Conservation (phyloP, 2,113 vertebrate genomes). For the Maccullochella peelii region DNA sequence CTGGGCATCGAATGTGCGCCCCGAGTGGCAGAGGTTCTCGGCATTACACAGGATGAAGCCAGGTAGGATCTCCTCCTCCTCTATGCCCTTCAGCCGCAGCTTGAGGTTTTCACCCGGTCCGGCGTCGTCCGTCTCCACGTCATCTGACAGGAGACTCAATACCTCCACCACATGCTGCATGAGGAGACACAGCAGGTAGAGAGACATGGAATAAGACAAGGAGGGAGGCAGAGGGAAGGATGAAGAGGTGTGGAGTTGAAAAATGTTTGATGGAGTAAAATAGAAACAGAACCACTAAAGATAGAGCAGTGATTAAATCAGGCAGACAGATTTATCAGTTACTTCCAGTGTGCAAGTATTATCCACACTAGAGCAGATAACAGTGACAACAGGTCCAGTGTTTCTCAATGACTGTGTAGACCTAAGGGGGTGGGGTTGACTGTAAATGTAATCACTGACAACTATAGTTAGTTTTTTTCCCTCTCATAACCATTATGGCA, state of each 20-base stretch:
- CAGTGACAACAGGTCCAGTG: neutral
- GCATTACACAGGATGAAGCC: constrained; percentile 97
- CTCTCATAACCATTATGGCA: too few species aligned
- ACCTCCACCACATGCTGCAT: constrained; percentile 95
- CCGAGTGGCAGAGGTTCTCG: constrained; percentile 97
- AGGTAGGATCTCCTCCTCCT: constrained; percentile 98
- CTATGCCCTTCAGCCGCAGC: constrained; percentile 96
- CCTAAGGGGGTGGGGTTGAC: too few species aligned
- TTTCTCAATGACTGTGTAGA: neutral
- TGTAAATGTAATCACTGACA: too few species aligned
- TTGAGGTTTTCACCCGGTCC: constrained; percentile 96
- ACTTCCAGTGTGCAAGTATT: neutral
- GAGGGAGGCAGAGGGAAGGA: neutral
- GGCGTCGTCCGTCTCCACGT: constrained; percentile 96
- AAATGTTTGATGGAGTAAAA: neutral
- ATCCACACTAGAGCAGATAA: neutral
- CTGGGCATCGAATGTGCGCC: constrained; percentile 98
- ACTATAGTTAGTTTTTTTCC: too few species aligned
- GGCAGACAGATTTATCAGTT: neutral
- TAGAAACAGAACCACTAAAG: neutral
- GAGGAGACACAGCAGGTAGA: accelerated
- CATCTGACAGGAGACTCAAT: constrained; percentile 95
- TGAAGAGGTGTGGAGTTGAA: constrained; percentile 81
- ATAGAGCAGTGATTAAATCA: too few species aligned
- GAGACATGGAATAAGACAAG: neutral